Conservation (phyloP, 2,888 invertebrate species). For the Rutpela maculata region DNA sequence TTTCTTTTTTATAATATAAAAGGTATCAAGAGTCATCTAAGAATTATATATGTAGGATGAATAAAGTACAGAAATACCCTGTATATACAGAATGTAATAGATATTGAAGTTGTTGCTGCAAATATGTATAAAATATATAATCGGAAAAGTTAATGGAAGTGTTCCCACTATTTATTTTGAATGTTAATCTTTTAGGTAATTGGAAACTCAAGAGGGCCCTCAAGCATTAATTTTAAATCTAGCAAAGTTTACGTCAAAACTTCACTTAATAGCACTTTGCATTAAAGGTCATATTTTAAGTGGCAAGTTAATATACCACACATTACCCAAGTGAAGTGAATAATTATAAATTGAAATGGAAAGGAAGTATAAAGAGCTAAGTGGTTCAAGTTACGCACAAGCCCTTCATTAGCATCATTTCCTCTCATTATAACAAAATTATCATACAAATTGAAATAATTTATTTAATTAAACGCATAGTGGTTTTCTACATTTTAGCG, state of each 20-base stretch:
- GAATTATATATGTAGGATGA: too few species aligned
- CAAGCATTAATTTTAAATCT: slow-evolving; percentile 31
- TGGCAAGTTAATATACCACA: slow-evolving; percentile 53
- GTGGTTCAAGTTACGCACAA: slow-evolving; percentile 51
- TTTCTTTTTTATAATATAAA: too few species aligned
- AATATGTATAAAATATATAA: background rate
- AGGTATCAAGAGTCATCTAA: too few species aligned
- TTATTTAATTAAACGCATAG: slow-evolving; percentile 40
- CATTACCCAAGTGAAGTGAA: slow-evolving; percentile 46
- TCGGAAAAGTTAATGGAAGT: background rate
- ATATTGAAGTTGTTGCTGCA: background rate
- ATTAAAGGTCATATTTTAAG: slow-evolving; percentile 47
- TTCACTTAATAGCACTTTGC: slow-evolving; percentile 35
- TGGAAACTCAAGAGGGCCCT: background rate
- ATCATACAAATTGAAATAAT: slow-evolving; percentile 42
- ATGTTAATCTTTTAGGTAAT: slow-evolving; percentile 2
- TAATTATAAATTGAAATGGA: slow-evolving; percentile 45
- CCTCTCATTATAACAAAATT: slow-evolving; percentile 30
- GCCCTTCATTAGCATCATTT: slow-evolving; percentile 51
- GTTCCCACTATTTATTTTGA: background rate
- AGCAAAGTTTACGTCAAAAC: slow-evolving; percentile 42
- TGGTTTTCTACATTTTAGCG: slow-evolving; percentile 27
- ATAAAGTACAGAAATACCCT: too few species aligned
- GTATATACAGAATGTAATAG: background rate
- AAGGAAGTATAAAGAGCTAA: slow-evolving; percentile 46